Evolutionary conservation across 2,797 vertebrate species (phyloP).

Genomic region (Labroides dimidiatus): DNA sequence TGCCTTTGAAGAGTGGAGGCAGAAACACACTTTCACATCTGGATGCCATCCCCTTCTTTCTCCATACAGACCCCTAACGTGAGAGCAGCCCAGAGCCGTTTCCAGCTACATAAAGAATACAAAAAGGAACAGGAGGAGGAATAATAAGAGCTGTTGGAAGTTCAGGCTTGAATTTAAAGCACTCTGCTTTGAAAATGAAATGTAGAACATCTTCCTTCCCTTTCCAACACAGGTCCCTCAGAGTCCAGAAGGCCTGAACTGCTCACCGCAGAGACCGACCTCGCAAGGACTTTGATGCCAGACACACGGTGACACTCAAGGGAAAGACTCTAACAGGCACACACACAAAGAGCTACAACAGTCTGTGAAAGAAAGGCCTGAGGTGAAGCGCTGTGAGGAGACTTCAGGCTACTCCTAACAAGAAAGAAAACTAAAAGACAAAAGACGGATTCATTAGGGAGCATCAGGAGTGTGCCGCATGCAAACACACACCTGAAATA

Average conservation of each 20-base stretch:
- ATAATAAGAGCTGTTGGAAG: slow-evolving; percentile 55
- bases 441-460: slow-evolving; percentile 24
- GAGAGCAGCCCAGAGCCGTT: slow-evolving; percentile 58
- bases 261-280: slow-evolving; percentile 28
- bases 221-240: slow-evolving; percentile 51
- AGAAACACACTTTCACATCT: slow-evolving; percentile 77
- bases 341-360: slow-evolving; percentile 15
- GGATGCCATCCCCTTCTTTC: slow-evolving; percentile 77
- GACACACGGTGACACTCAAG: slow-evolving; percentile 49
- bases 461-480: slow-evolving; percentile 11
- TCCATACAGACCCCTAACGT: slow-evolving; percentile 69
- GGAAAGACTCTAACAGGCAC: slow-evolving; percentile 16
- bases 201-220: slow-evolving; percentile 61
- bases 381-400: neutral
- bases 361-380: slow-evolving; percentile 13
- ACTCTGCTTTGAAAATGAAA: slow-evolving; percentile 52
- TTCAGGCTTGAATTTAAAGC: slow-evolving; percentile 36
- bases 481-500: slow-evolving; percentile 23
- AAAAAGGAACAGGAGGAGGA: slow-evolving; percentile 56
- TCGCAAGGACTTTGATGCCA: slow-evolving; percentile 47
- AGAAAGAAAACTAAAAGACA: slow-evolving; percentile 22
- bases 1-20: slow-evolving; percentile 54
- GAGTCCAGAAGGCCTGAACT: slow-evolving; percentile 39
- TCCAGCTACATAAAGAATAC: slow-evolving; percentile 56
- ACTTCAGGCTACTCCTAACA: slow-evolving; percentile 30